Conservation (phyloP, 37 sponge, comb jelly and placozoan species). For the Axinella damicornis region DNA sequence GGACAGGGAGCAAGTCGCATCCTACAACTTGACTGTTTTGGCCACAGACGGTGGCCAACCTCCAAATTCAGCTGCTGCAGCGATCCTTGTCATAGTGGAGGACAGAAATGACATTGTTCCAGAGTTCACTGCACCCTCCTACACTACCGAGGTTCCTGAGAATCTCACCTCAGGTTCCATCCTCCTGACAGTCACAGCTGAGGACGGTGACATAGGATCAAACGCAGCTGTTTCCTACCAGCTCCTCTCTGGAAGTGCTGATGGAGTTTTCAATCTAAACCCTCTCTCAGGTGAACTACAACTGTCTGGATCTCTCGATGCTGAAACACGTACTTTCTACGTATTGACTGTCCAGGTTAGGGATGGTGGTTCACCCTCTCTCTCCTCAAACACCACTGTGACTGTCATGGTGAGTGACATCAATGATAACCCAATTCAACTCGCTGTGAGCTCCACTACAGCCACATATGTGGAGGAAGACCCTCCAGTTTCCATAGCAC, state of each 20-base stretch:
- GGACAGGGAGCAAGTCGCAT: slow-evolving; percentile 52
- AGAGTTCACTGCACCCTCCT: slow-evolving; percentile 33
- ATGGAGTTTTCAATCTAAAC: slow-evolving; percentile 34
- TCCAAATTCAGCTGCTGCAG: slow-evolving; percentile 23
- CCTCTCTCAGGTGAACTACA: slow-evolving; percentile 29
- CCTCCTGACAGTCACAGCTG: slow-evolving; percentile 44
- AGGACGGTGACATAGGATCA: slow-evolving; percentile 51
- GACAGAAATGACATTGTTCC: slow-evolving; percentile 84
- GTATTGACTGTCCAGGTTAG: slow-evolving; percentile 47
- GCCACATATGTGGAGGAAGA: slow-evolving; percentile 49
- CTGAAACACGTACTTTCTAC: neutral
- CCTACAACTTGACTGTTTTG: slow-evolving; percentile 63
- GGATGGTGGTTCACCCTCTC: slow-evolving; percentile 47
- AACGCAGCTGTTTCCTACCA: slow-evolving; percentile 24
- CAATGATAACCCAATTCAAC: slow-evolving; percentile 65
- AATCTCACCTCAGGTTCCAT: neutral
- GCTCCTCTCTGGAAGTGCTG: slow-evolving; percentile 1
- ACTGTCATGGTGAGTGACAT: slow-evolving; percentile 39
- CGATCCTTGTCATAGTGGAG: slow-evolving; percentile 52
- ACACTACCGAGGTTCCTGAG: slow-evolving; percentile 33
- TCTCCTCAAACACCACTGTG: slow-evolving; percentile 6
- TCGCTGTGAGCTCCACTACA: slow-evolving; percentile 1
- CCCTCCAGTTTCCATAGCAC: slow-evolving; percentile 23
- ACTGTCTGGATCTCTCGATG: slow-evolving; percentile 37
- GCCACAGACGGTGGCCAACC: slow-evolving; percentile 70